Evolutionary conservation across 2,888 invertebrate genomes (phyloP), one percentile per base, ranked within the genome.

Genomic region (Eueremaeus valkanovi): DNA sequence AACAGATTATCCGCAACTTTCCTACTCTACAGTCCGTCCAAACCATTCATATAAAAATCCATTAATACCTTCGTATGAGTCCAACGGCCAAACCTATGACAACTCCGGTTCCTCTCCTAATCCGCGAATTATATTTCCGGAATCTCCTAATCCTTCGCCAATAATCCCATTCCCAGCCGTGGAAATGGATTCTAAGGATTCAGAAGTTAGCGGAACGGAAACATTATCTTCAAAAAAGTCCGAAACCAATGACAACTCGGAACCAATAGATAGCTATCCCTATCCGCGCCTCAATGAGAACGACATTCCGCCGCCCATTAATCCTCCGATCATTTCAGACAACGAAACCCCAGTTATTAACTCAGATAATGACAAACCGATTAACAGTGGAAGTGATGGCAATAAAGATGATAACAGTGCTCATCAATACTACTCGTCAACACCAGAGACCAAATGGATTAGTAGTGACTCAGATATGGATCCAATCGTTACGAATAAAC

Each of bases 331-430:
- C 6, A 70, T 70, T 45, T 70, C 42, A 27, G 70, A 70, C 45
- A 70, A 70, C 45, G 70, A 70, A 45, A 40, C 70, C 8, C 70
- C 70, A 27, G 42, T 70, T 70, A 70, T 70, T 42, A 70, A 40
- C 36, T 42, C 70, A 18, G 70, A 40, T 42, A 45, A 45, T 29
- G 45, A 42, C 36, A 42, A 70, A 45, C 11, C 42, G 21, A 45
- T 27, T 40, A 36, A 27, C 42, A 70, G 36, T 29, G 36, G 18
- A 16, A 45, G 24, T 45, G 27, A 45, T 63, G 33, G 16, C 24
- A 45, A 27, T 42, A 24, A 40, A 0, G 31, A 61, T 61, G 33
- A 45, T 27, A 45, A 70, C 24, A 70, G 36, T 42, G 42, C 40
- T n/a, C 40, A 70, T 70, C 40, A 70, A 24, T 70, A 70, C 70